These are phyloP conservation scores for Cyaniris semiargus DNA, from an alignment of 2,888 invertebrate genomes.

Conservation along the genomic window DNA sequence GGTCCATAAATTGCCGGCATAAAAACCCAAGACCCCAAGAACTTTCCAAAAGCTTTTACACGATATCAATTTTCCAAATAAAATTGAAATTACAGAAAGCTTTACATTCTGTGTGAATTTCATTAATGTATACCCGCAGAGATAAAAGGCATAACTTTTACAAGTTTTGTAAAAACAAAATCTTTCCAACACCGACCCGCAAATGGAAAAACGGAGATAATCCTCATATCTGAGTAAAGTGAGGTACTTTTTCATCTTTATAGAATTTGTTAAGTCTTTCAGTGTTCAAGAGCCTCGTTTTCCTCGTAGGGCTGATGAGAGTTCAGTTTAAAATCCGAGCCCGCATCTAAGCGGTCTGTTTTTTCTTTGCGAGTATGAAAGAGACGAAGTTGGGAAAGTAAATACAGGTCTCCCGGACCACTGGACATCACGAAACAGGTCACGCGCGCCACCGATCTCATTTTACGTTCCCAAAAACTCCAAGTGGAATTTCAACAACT, in stretches of 20 bases:
- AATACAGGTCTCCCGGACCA: constrained; percentile 51
- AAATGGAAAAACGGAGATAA: constrained; percentile 45
- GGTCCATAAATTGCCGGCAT: background rate
- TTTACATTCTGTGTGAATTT: constrained; percentile 24
- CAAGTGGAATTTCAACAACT: constrained; percentile 59
- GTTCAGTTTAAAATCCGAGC: constrained; percentile 42
- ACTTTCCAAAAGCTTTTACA: constrained; percentile 23
- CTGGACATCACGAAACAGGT: constrained; percentile 59
- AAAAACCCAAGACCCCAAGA: background rate
- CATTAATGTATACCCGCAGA: constrained; percentile 31
- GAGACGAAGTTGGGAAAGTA: constrained; percentile 50
- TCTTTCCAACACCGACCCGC: constrained; percentile 31
- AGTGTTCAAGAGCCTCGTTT: constrained; percentile 50
- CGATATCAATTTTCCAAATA: constrained; percentile 24
- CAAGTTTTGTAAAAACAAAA: constrained; percentile 32
- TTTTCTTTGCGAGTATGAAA: constrained; percentile 43
- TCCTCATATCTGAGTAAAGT: constrained; percentile 48
- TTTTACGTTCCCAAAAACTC: constrained; percentile 67
- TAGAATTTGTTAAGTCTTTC: constrained; percentile 53
- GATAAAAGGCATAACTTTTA: constrained; percentile 33
- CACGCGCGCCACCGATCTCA: constrained; percentile 67
- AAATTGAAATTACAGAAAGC: constrained; percentile 23
- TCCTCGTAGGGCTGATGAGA: constrained; percentile 52
- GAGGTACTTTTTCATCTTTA: constrained; percentile 53
- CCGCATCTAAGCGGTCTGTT: constrained; percentile 41